A percentile compares a stretch with the other conserved stretches of the same genome.
Evolutionary conservation across 37 sponge, comb jelly and placozoan species (phyloP).

Genomic region (Chondrilla cf. caribensis): DNA sequence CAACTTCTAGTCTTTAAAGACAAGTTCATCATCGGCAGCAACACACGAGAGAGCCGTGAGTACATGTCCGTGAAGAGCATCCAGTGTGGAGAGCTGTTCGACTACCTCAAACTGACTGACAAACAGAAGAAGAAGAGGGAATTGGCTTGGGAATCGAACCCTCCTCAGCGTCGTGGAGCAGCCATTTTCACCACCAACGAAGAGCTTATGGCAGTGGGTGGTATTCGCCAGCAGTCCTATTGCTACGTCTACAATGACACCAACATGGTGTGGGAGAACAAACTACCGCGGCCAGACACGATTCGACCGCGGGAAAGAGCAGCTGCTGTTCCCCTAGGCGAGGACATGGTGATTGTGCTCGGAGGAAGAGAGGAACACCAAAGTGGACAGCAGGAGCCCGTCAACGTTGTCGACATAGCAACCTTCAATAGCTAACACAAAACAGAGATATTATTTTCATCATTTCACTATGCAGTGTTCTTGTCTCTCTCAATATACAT

Average conservation of each 20-base stretch:
- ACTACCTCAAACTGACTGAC: background rate
- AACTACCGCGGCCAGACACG: background rate
- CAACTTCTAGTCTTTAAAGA: background rate
- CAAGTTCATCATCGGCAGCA: background rate
- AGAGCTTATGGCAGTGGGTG: background rate
- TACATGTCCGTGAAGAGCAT: background rate
- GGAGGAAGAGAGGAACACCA: constrained; percentile 8
- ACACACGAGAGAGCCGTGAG: background rate
- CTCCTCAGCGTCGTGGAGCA: background rate
- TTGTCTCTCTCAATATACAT: too few relatives aligned
- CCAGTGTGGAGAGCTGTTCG: background rate
- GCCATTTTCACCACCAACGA: background rate
- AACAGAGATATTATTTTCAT: too few relatives aligned
- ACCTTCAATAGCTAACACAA: too few relatives aligned
- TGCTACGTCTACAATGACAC: background rate
- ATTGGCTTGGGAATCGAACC: background rate
- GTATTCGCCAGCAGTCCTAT: background rate
- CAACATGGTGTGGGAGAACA: background rate
- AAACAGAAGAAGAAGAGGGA: background rate
- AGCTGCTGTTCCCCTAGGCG: background rate
- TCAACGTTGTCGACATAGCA: constrained; percentile 1
- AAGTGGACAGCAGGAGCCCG: constrained; percentile 23
- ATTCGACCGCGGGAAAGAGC: background rate
- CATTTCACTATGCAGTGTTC: too few relatives aligned
- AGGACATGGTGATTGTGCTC: constrained; percentile 23